Evolutionary conservation across 1,140 invertebrate genomes (phyloP).

Genomic region (Drosophila cardini): DNA sequence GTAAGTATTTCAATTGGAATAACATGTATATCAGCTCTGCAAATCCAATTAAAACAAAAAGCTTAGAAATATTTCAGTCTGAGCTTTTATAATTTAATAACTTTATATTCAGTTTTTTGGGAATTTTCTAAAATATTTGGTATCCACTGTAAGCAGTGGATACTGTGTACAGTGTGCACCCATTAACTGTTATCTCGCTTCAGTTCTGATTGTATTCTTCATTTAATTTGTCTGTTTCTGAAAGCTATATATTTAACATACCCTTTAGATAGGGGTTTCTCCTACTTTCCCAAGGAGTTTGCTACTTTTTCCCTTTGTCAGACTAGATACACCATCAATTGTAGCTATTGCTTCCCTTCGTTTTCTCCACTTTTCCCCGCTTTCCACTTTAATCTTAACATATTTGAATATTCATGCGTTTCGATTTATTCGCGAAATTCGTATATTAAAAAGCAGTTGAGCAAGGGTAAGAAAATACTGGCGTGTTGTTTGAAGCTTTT

Average conservation of each 20-base stretch:
- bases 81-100: conserved; percentile 3
- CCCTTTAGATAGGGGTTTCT: neutral
- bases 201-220: conserved; percentile 39
- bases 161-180: conserved; percentile 24
- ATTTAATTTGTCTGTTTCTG: conserved; percentile 57
- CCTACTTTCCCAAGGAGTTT: neutral
- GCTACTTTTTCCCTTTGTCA: neutral
- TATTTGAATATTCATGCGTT: conserved; percentile 39
- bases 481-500: conserved; percentile 24
- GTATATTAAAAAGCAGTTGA: conserved; percentile 37
- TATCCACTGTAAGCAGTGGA: conserved; percentile 20
- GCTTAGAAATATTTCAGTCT: neutral
- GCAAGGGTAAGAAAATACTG: conserved; percentile 38
- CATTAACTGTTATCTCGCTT: conserved; percentile 56
- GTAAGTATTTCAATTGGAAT: conserved; percentile 4
- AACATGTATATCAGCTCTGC: neutral
- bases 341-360: no score
- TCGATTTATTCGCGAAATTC: conserved; percentile 33
- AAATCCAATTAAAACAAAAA: neutral
- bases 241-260: conserved; percentile 52
- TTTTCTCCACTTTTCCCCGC: no score
- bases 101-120: conserved; percentile 7
- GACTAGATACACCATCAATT: no score
- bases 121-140: neutral
- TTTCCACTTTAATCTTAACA: conserved; percentile 13